Evolutionary conservation across 2,113 vertebrate species (phyloP).

Genomic region (Thunnus thynnus): DNA sequence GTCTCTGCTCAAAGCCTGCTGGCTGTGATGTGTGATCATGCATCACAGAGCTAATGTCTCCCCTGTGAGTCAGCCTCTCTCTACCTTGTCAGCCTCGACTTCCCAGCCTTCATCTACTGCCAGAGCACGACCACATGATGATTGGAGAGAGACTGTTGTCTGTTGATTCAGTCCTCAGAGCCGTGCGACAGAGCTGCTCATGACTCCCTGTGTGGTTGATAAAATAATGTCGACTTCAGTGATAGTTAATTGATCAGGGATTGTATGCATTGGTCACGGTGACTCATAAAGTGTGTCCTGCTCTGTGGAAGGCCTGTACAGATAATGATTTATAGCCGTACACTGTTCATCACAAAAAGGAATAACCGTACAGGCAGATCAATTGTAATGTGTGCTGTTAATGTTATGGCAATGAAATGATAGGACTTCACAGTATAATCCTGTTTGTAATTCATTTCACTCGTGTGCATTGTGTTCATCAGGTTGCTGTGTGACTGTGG

Average conservation of each 20-base stretch:
- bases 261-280: not conserved
- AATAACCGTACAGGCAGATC: no score
- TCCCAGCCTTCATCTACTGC: slow-evolving; percentile 69
- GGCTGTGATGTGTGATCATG: slow-evolving; percentile 73
- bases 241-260: slow-evolving; percentile 25
- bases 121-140: slow-evolving; percentile 62
- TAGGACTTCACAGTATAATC: not conserved
- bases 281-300: not conserved
- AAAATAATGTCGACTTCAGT: not conserved
- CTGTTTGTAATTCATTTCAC: slow-evolving; percentile 33
- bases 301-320: slow-evolving; percentile 14
- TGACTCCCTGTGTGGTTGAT: slow-evolving; percentile 21
- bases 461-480: slow-evolving; percentile 48
- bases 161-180: slow-evolving; percentile 47
- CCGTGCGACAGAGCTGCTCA: not conserved
- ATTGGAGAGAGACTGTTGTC: slow-evolving; percentile 41
- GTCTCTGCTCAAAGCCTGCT: slow-evolving; percentile 59
- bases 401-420: not conserved
- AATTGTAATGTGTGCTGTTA: not conserved
- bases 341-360: not conserved
- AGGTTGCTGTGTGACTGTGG: slow-evolving; percentile 27
- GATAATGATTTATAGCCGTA: slow-evolving; percentile 3
- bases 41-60: slow-evolving; percentile 77
- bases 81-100: slow-evolving; percentile 69
- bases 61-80: slow-evolving; percentile 78